Evolutionary conservation across 2,797 vertebrate species (phyloP).

Genomic region (Pteronotus mesoamericanus): DNA sequence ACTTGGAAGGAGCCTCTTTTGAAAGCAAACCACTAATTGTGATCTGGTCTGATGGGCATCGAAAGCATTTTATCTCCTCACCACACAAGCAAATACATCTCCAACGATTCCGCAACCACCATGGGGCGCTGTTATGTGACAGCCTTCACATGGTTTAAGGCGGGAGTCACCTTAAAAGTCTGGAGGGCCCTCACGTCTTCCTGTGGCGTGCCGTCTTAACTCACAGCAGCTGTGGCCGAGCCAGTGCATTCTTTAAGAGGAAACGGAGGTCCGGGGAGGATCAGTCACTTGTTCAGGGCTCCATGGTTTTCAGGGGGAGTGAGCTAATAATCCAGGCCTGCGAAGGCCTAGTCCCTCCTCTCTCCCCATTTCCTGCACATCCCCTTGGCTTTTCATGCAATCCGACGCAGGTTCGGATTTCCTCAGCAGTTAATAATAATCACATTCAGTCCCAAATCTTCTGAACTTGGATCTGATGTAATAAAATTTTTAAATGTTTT

Average conservation of each 20-base stretch:
- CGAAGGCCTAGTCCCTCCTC: no score
- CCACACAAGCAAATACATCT: neutral
- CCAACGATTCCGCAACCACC: neutral
- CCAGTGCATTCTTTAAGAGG: neutral
- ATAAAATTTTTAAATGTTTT: neutral
- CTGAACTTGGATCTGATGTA: neutral
- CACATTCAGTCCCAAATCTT: neutral
- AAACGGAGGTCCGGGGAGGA: neutral
- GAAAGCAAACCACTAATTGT: slow-evolving; percentile 5
- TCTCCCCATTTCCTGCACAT: accelerated
- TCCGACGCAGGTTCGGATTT: neutral
- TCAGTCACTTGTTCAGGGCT: neutral
- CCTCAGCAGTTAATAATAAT: neutral
- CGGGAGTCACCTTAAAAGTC: no score
- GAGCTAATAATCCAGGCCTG: neutral
- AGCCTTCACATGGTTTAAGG: neutral
- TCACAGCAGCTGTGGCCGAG: neutral
- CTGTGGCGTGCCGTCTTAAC: accelerated
- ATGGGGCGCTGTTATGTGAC: neutral
- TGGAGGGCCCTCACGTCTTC: neutral
- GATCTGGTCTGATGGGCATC: neutral
- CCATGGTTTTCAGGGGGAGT: neutral
- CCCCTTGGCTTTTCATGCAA: neutral
- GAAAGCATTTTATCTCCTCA: neutral
- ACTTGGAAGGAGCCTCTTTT: neutral